phyloP scores from a whole-genome alignment of 2,113 vertebrate genomes.

The Sigmodon hispidus region DNA sequence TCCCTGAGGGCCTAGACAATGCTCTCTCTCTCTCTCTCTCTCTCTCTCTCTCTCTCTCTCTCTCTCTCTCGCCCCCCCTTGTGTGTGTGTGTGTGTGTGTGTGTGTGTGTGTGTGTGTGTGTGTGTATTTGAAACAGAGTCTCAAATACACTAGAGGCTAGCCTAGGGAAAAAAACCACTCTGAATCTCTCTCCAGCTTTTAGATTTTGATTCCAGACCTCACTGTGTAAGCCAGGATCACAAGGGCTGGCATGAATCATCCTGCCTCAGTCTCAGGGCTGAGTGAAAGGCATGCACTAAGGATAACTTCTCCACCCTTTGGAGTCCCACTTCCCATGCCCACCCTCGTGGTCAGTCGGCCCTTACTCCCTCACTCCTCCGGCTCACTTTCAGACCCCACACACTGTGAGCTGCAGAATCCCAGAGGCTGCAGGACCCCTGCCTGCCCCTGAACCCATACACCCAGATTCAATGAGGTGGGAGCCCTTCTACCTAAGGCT shows the following conservation, averaged over 20 bases:
- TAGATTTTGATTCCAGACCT: neutral
- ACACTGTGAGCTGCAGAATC: neutral
- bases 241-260: neutral
- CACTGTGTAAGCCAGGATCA: neutral
- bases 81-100: neutral
- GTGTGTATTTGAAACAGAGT: neutral
- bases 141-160: neutral
- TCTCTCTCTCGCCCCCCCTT: neutral
- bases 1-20: neutral
- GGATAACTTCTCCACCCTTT: neutral
- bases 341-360: accelerated
- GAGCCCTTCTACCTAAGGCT: neutral
- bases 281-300: too few relatives aligned
- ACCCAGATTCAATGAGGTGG: too few relatives aligned
- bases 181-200: neutral
- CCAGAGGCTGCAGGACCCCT: neutral
- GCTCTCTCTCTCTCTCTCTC: neutral
- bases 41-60: neutral
- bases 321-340: neutral
- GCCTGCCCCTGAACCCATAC: neutral
- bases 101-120: neutral
- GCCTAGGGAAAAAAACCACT: neutral
- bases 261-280: neutral
- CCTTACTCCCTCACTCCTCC: neutral
- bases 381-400: neutral